These are phyloP conservation scores for Protonibea diacanthus DNA, from an alignment of 2,797 vertebrate species.

Conservation along the genomic window DNA sequence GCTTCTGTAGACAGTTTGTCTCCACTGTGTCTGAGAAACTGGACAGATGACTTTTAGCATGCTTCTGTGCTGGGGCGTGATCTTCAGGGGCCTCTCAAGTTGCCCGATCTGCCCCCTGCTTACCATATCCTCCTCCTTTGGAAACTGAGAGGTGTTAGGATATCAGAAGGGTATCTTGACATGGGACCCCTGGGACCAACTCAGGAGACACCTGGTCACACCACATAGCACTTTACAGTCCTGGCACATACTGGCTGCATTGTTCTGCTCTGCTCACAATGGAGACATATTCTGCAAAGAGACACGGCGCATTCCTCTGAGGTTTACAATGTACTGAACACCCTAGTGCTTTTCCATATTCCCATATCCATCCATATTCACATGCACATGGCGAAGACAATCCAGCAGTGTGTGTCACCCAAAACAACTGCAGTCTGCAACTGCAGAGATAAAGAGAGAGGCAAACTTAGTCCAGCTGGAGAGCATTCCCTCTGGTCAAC, in stretches of 20 bases:
- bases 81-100: constrained; percentile 47
- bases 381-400: constrained; percentile 52
- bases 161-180: constrained; percentile 58
- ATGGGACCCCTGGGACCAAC: constrained; percentile 60
- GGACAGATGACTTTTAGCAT: constrained; percentile 5
- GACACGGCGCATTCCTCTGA: constrained; percentile 66
- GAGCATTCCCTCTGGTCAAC: constrained; percentile 68
- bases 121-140: constrained; percentile 29
- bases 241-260: constrained; percentile 66
- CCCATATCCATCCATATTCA: constrained; percentile 59
- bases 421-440: constrained; percentile 70
- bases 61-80: constrained; percentile 22
- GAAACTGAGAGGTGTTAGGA: constrained; percentile 45
- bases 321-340: constrained; percentile 61
- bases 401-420: constrained; percentile 63
- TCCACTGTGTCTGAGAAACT: constrained; percentile 10
- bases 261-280: constrained; percentile 66
- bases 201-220: constrained; percentile 73
- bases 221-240: constrained; percentile 58
- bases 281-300: constrained; percentile 53
- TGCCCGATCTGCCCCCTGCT: constrained; percentile 21
- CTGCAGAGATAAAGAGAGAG: constrained; percentile 72
- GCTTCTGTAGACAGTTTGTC: constrained; percentile 5
- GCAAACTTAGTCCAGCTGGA: constrained; percentile 76
- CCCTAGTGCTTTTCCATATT: constrained; percentile 39